Evolutionary conservation across 2,113 vertebrate species (phyloP).

Genomic region (Maylandia zebra): DNA sequence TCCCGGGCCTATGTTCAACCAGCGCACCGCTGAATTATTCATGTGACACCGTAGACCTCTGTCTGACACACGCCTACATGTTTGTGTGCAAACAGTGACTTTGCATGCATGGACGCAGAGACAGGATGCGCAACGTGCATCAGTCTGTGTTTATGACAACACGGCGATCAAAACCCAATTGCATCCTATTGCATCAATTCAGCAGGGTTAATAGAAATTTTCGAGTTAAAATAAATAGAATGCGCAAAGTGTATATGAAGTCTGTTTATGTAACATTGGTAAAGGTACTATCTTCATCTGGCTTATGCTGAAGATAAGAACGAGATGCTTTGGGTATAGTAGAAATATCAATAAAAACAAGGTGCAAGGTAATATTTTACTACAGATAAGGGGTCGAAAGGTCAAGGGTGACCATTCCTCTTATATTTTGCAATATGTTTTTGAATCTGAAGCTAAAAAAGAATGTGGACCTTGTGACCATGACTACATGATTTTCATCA

Average conservation of each 20-base stretch:
- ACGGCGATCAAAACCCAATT: background rate
- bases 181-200: background rate
- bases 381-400: background rate
- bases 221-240: background rate
- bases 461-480: background rate
- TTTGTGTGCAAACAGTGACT: slow-evolving; percentile 60
- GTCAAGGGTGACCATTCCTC: background rate
- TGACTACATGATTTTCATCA: background rate
- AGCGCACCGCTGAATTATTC: slow-evolving; percentile 49
- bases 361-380: background rate
- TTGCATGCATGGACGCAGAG: background rate
- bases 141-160: background rate
- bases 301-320: background rate
- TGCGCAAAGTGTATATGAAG: background rate
- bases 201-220: background rate
- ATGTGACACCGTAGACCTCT: slow-evolving; percentile 35
- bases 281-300: background rate
- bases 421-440: background rate
- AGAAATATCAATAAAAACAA: accelerated
- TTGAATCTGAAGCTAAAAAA: background rate
- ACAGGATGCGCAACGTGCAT: background rate
- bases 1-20: slow-evolving; percentile 7
- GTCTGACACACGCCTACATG: slow-evolving; percentile 28
- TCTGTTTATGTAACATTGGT: background rate
- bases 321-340: background rate